phyloP scores from a whole-genome alignment of 2,888 invertebrate genomes.

The Drosophila anceps region DNA sequence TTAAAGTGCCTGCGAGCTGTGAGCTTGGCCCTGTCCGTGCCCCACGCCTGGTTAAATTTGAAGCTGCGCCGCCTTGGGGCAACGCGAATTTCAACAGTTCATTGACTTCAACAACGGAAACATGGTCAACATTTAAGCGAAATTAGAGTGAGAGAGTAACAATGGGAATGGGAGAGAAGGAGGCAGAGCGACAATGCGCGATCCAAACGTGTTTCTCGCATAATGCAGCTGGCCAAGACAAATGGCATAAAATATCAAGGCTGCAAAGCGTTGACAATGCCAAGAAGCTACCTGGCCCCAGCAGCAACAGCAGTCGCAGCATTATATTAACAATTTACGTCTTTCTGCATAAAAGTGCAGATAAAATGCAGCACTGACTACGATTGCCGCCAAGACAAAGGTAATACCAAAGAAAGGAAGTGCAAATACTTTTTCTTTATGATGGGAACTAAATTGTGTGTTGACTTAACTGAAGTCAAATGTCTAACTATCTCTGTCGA shows the following conservation, averaged over 20 bases:
- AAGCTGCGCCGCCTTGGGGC: constrained; percentile 19
- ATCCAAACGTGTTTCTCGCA: constrained; percentile 34
- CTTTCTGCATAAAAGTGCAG: constrained; percentile 7
- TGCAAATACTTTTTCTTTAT: neutral
- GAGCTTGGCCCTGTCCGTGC: neutral
- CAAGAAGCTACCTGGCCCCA: constrained; percentile 19
- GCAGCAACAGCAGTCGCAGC: neutral
- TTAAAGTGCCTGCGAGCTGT: constrained; percentile 18
- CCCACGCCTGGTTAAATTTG: neutral
- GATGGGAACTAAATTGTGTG: neutral
- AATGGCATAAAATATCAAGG: constrained; percentile 44
- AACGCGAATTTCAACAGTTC: constrained; percentile 40
- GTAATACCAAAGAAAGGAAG: neutral
- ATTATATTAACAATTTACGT: constrained; percentile 13
- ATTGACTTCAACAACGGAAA: constrained; percentile 35
- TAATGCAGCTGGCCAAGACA: constrained; percentile 43
- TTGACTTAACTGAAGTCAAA: neutral
- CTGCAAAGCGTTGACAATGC: constrained; percentile 30
- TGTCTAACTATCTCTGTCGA: neutral
- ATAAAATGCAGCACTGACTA: constrained; percentile 15
- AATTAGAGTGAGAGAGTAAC: constrained; percentile 23
- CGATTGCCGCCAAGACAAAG: neutral
- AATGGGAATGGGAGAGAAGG: neutral
- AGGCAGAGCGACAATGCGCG: neutral
- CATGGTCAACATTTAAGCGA: constrained; percentile 36